phyloP scores from a whole-genome alignment of 2,113 vertebrate genomes.

The Excalfactoria chinensis region DNA sequence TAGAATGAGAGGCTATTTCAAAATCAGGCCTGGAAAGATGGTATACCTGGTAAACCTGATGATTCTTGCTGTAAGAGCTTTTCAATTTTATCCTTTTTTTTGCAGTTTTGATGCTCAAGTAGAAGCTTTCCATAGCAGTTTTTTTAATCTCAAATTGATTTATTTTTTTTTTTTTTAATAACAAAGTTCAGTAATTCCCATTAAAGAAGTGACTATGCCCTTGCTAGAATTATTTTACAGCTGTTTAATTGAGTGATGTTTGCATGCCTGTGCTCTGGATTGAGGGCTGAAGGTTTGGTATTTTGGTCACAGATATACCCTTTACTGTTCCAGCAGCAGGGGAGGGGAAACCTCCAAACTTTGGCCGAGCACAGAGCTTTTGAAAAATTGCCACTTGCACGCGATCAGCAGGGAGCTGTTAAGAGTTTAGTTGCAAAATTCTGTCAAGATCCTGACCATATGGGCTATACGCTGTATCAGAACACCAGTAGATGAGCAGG shows the following conservation, averaged over 20 bases:
- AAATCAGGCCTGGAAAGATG: background rate
- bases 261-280: background rate
- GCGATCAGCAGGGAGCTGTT: slow-evolving; percentile 55
- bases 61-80: background rate
- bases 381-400: slow-evolving; percentile 60
- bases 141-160: background rate
- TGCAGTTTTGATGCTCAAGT: background rate
- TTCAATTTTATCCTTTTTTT: background rate
- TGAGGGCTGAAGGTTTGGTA: background rate
- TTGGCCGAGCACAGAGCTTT: slow-evolving; percentile 33
- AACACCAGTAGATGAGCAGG: background rate
- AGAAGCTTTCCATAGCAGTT: background rate
- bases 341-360: background rate
- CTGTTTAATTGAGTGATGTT: slow-evolving; percentile 22
- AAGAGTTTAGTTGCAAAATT: slow-evolving; percentile 52
- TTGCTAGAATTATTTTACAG: slow-evolving; percentile 25
- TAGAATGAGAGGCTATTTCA: background rate
- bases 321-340: slow-evolving; percentile 23
- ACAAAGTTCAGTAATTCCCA: background rate
- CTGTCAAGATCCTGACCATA: slow-evolving; percentile 57
- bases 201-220: background rate
- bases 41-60: background rate
- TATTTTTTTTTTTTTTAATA: background rate
- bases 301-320: slow-evolving; percentile 41
- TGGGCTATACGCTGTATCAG: slow-evolving; percentile 16